Evolutionary conservation across 2,113 vertebrate genomes (phyloP).

Genomic region (Erythrocercus mccallii): DNA sequence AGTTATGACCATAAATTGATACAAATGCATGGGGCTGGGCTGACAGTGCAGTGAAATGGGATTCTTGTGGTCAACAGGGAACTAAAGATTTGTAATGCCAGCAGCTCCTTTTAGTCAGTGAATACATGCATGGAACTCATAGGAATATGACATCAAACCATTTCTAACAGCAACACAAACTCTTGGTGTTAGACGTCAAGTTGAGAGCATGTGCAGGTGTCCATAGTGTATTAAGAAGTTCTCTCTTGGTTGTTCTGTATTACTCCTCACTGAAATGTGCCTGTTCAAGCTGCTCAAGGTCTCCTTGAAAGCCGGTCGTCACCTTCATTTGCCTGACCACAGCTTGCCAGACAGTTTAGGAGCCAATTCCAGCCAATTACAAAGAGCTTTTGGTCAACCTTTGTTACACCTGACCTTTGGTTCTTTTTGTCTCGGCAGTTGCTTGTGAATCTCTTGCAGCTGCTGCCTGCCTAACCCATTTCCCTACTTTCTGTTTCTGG

Average conservation of each 20-base stretch:
- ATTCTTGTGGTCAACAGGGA: background rate
- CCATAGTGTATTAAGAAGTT: background rate
- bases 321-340: background rate
- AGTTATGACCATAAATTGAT: background rate
- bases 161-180: background rate
- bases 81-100: background rate
- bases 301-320: background rate
- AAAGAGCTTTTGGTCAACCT: background rate
- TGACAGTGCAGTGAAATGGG: fast-evolving
- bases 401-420: background rate
- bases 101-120: background rate
- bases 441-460: background rate
- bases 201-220: background rate
- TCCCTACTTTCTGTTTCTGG: background rate
- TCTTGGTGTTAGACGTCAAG: background rate
- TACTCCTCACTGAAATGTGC: background rate
- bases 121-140: background rate
- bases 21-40: background rate
- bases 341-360: background rate
- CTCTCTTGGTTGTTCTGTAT: background rate
- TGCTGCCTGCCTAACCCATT: background rate
- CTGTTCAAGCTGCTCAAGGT: background rate
- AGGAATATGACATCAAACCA: background rate
- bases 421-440: background rate
- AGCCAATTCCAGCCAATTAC: background rate